Evolutionary conservation across 2,113 vertebrate genomes (phyloP), one percentile per base, ranked within the genome.

Genomic region (Myxocyprinus asiaticus): DNA sequence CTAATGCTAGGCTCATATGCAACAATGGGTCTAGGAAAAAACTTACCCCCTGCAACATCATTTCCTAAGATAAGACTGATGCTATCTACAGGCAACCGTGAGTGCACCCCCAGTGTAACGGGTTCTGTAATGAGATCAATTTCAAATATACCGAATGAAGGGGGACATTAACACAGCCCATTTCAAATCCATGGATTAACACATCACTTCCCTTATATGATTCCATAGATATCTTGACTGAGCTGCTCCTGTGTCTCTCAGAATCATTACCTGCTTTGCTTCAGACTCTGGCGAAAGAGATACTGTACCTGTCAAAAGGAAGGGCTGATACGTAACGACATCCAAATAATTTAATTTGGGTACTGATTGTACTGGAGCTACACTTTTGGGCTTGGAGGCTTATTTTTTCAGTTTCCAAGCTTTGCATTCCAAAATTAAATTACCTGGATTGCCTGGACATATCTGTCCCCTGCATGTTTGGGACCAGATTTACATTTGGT

Each of bases 111-210:
- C 48, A 69, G 4, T 8, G n/a, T 17, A 7, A 67, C 65, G 15
- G 65, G 65, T 67, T 44, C 65, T 7, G 43, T 48, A 0, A 67
- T 44, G 1, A 67, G 14, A 14, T 48, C 65, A 67, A 65, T 11
- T 65, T 6, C 43, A 45, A 8, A 3, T 43, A 45, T 2, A 65
- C 67, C 17, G 15, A 10, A 12, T 68, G 15, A 11, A 69, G 67
- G 5, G 67, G 67, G 53, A 50, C 67, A 69, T 69, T 69, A 43
- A 42, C 47, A 33, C 22, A 70, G 12, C 67, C 67, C 50, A 70
- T 70, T 10, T 55, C 22, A 43, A 47, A 69, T 22, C 67, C 48
- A 53, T 48, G 17, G 7, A 69, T 69, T 33, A 69, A 51, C 9
- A 68, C 67, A 68, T 68, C 67, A 51, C 67, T 68, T 51, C 48